Percentiles rank a stretch among this genome's conserved stretches.
These are phyloP conservation scores for Embiotoca jacksoni DNA, from an alignment of 2,113 vertebrate species.

Conservation along the genomic window DNA sequence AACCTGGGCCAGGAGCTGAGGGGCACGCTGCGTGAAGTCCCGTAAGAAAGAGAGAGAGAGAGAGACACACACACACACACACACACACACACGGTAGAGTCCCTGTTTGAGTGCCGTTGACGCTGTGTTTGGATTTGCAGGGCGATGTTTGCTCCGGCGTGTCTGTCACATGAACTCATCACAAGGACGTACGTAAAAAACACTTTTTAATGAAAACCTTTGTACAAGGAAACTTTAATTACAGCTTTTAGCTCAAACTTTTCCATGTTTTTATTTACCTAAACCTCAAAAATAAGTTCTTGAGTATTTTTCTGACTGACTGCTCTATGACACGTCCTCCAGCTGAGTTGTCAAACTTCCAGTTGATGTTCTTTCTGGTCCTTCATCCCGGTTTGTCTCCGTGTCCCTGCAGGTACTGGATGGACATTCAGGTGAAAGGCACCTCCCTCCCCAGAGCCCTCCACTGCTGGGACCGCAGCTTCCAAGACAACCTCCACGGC, in stretches of 20 bases:
- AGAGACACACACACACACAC: neutral
- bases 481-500: conserved; percentile 86
- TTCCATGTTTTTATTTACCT: no score
- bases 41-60: conserved; percentile 82
- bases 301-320: no score
- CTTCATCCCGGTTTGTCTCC: neutral
- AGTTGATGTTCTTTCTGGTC: neutral
- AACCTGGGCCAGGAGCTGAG: conserved; percentile 92
- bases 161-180: conserved; percentile 95
- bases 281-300: no score
- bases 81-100: neutral
- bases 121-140: conserved; percentile 76
- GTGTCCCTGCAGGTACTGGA: conserved; percentile 88
- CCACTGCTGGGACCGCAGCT: conserved; percentile 96
- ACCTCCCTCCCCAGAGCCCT: conserved; percentile 93
- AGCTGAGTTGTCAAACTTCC: no score
- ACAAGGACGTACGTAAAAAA: conserved; percentile 89
- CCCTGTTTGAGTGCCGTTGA: neutral
- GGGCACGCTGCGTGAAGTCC: conserved; percentile 90
- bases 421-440: conserved; percentile 94
- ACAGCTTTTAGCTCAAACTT: no score
- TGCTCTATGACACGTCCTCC: no score
- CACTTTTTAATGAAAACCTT: neutral
- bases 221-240: no score
- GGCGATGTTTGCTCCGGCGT: conserved; percentile 95